Conservation (phyloP, 2,888 invertebrate species). For the Drosophila multiciliata region DNA sequence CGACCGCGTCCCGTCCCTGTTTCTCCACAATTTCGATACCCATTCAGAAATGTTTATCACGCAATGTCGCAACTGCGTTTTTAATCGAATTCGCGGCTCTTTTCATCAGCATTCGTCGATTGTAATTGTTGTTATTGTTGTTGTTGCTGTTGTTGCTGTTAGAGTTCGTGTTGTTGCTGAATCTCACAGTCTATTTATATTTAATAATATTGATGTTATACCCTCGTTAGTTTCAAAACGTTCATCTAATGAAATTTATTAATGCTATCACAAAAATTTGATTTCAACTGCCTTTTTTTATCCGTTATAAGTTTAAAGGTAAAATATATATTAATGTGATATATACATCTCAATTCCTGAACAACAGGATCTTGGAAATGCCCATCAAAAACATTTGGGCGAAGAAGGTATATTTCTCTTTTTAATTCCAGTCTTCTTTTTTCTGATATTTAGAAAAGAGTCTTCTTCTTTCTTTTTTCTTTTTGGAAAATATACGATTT, state of each 20-base stretch:
- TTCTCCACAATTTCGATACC: slow-evolving; percentile 32
- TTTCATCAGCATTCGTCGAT: slow-evolving; percentile 59
- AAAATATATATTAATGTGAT: not conserved
- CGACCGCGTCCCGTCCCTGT: not conserved
- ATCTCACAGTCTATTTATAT: slow-evolving; percentile 55
- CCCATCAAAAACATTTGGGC: too few species aligned
- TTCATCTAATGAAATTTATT: slow-evolving; percentile 38
- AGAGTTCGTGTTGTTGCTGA: slow-evolving; percentile 22
- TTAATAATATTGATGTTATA: slow-evolving; percentile 74
- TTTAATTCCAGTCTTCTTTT: not conserved
- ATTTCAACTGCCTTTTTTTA: slow-evolving; percentile 11
- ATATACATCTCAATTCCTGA: not conserved
- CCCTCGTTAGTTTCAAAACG: slow-evolving; percentile 73
- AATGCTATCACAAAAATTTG: slow-evolving; percentile 32
- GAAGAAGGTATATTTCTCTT: too few species aligned
- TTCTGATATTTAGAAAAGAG: not conserved
- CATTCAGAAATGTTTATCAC: slow-evolving; percentile 79
- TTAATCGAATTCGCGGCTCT: slow-evolving; percentile 60
- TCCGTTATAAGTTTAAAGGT: not conserved
- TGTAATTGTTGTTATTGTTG: slow-evolving; percentile 27
- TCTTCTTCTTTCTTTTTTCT: not conserved
- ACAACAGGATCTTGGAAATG: not conserved
- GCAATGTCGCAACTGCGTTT: slow-evolving; percentile 75
- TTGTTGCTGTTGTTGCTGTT: slow-evolving; percentile 21
- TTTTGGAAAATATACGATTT: not conserved